Base-by-base conservation (phyloP, 64 coral and sea anemone species). In the Pocillopora verrucosa region DNA sequence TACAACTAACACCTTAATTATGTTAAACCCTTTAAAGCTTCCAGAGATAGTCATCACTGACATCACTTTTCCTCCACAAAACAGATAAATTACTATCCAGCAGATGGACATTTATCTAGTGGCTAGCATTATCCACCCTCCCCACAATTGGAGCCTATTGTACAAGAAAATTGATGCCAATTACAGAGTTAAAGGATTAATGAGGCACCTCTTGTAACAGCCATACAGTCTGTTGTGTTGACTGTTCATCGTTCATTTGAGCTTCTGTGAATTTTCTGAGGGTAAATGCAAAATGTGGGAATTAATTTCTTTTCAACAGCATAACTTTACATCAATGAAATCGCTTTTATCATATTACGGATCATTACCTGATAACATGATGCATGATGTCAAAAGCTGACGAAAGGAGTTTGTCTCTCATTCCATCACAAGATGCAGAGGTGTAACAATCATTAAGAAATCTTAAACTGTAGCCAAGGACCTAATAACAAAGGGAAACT, bases 401-500 rank as follows among this genome's bases (percentile, higher is more conserved):
- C 25, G 82, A 85, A 37, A 58, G 22, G 38, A 58, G 35, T 37
- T 85, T 72, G 64, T 0, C 65, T 0, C 24, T 56, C 15, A 38
- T 3, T 73, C 72, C 82, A 72, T 67, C 34, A 41, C 17, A 56
- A 26, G 64, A 13, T 51, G 64, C 34, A 25, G 82, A n/a, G 5
- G 38, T 57, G 22, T 72, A 72, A 59, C 84, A 87, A 17, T 65
- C 36, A 58, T 61, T 67, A 7, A 92, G 63, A 37, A 87, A 92
- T n/a, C 60, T 92, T 7, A 92, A 64, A 38, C 90, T 80, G 37
- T 78, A 79, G 12, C 90, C 76, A 61, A 92, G 90, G n/a, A 86
- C 90, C 90, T 92, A 58, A 0, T 72, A 60, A 73, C 61, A 15
- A 24, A 59, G 36, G n/a, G n/a, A n/a, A 25, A 11, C 11, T n/a